Evolutionary conservation across 2,888 invertebrate species (phyloP), one percentile per base, ranked within the genome.

Genomic region (Sinopyrophorus schimmeli): DNA sequence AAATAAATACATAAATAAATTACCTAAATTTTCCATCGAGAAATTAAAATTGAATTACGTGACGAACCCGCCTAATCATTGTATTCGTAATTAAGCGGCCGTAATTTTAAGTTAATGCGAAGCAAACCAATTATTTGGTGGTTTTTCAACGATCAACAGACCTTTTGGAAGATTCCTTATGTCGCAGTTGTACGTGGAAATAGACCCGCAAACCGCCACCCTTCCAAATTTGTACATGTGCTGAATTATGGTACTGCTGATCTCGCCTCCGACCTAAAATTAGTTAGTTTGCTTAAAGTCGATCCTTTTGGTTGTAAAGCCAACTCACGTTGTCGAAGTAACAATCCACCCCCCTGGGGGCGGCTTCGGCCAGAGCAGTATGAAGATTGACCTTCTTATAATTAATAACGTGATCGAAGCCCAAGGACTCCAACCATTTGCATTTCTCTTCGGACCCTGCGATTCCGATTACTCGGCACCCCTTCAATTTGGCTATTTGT

Each of bases 401-500:
- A 72, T 89, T 89, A 52, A 82, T 83, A 7, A 80, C 84, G 54
- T 74, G 69, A 65, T 89, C 84, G 63, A 87, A 87, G 3, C 81
- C 81, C 1, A 87, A 68, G 37, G 82, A 80, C 7, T 82, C 76
- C 11, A 87, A 68, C 84, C 84, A 87, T 53, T 80, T 73, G 55
- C 83, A 82, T 74, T 89, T 89, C 12, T 80, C 82, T 55, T 86
- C 81, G 2, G 81, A 77, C 1, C 88, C 87, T 9, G 86, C 82
- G 58, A 85, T 80, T 2, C 87, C 89, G 56, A 89, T 82, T 0
- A 86, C 87, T 44, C 70, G 77, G 60, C 86, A 82, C 7, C 83
- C 85, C 69, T 83, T 77, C 34, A 83, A 78, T 74, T 88, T 89
- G 1, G 82, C 89, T 53, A 90, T 85, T 75, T 89, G 89, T 1